Conservation (phyloP, 2,888 invertebrate species). For the Drosophila aldrichi region DNA sequence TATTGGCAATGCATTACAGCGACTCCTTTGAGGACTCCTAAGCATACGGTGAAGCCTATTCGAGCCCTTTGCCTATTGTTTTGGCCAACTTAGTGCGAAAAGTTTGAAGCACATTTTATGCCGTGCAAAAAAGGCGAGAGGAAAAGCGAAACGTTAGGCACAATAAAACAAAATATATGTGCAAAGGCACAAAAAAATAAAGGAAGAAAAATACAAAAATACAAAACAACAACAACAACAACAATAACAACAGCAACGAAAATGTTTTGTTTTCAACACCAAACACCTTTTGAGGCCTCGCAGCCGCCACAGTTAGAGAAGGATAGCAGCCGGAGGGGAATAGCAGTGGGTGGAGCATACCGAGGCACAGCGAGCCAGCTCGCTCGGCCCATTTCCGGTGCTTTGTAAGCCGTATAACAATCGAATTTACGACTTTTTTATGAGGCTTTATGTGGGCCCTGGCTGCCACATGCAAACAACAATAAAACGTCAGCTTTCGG, state of each 20-base stretch:
- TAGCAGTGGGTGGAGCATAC: not conserved
- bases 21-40: conserved; percentile 37
- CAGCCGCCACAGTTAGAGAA: not conserved
- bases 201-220: conserved; percentile 31
- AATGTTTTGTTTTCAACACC: conserved; percentile 75
- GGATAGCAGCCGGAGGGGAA: not conserved
- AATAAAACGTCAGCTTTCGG: conserved; percentile 69
- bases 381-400: conserved; percentile 69
- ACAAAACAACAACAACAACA: conserved; percentile 19
- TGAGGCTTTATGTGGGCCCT: conserved; percentile 68
- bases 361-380: conserved; percentile 13
- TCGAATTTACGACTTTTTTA: conserved; percentile 78
- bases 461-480: conserved; percentile 52
- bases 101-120: conserved; percentile 71
- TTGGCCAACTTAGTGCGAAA: conserved; percentile 54
- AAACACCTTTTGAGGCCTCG: conserved; percentile 69
- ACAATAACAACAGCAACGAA: conserved; percentile 9
- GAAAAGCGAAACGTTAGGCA: conserved; percentile 29
- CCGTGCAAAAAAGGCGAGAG: conserved; percentile 30
- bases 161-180: conserved; percentile 51
- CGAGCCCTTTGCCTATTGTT: conserved; percentile 43
- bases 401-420: conserved; percentile 75
- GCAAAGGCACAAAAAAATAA: conserved; percentile 7
- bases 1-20: conserved; percentile 47
- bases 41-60: conserved; percentile 29